phyloP scores from a whole-genome alignment of 2,888 invertebrate species.

The Fissipunctia ypsillon region DNA sequence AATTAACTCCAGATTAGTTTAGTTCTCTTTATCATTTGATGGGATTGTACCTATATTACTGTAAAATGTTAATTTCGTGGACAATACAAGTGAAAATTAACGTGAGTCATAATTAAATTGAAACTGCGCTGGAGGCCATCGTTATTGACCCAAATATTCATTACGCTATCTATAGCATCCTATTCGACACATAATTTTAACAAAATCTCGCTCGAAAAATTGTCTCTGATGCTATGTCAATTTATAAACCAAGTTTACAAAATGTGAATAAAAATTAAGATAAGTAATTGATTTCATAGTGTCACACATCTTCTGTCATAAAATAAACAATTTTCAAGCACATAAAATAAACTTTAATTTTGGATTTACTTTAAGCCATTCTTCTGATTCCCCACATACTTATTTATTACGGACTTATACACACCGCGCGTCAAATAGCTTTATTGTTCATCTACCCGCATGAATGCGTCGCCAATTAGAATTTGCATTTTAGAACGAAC shows the following conservation, averaged over 20 bases:
- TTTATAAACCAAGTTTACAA: not conserved
- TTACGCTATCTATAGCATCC: conserved; percentile 71
- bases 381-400: not conserved
- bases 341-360: not conserved
- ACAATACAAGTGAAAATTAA: conserved; percentile 63
- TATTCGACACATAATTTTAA: conserved; percentile 62
- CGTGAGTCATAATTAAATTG: conserved; percentile 67
- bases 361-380: not conserved
- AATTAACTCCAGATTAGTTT: not conserved
- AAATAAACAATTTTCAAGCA: not conserved
- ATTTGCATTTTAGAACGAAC: conserved; percentile 75
- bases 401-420: conserved; percentile 25
- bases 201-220: conserved; percentile 42
- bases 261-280: not conserved
- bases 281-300: not conserved
- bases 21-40: not conserved
- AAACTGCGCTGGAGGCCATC: conserved; percentile 75
- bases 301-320: not conserved
- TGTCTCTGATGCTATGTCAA: conserved; percentile 3
- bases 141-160: conserved; percentile 82
- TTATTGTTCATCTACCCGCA: conserved; percentile 47
- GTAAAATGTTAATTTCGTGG: conserved; percentile 41
- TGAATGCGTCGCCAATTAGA: conserved; percentile 66
- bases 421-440: conserved; percentile 28
- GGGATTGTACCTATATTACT: conserved; percentile 4